Base-by-base conservation (phyloP, 2,113 vertebrate species). In the Bufo gargarizans region DNA sequence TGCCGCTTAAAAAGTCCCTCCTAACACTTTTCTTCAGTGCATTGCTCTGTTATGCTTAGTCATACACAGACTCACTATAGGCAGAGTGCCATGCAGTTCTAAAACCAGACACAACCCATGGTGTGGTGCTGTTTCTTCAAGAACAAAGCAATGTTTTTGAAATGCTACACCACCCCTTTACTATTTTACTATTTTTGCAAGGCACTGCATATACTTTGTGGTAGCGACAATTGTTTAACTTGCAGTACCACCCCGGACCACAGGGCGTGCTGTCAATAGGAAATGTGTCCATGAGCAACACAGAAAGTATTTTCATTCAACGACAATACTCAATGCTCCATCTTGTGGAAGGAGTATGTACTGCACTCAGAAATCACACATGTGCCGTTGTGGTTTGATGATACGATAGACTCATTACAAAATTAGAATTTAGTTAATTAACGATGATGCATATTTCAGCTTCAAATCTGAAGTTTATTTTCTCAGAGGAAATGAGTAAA, bases 401-500 rank as follows among this genome's bases (percentile, higher is more conserved):
- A 69, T 69, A 4, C 12, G 33, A 10, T 11, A 33, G 9, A 33
- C 11, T 22, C 22, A 69, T 22, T 33, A 13, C 17, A 69, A 69
- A 33, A 67, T 10, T 10, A 77, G 9, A 20, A 55, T 77, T 50
- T 79, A n/a, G 10, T 19, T 47, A 74, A 17, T 3, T 79, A 55
- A 78, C 17, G 49, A n/a, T 78, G 20, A 55, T 22, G 50, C 49
- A 55, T 9, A 78, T 78, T 55, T 50, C 9, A 19, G 19, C 20
- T 78, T 78, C 5, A 6, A 22, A 72, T 72, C 33, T 16, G 69
- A 10, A 9, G 45, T 77, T 86, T 77, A 0, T 65, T 83, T 83
- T 59, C 72, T 77, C 69, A 13, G 22, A 45, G 71, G 56, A 67
- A 88, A 88, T 77, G 47, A 88, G 58, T 47, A 83, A 82, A 88